A percentile compares a stretch with the other conserved stretches of the same genome.
phyloP scores from a whole-genome alignment of 2,888 invertebrate species.

The Clanis bilineata region DNA sequence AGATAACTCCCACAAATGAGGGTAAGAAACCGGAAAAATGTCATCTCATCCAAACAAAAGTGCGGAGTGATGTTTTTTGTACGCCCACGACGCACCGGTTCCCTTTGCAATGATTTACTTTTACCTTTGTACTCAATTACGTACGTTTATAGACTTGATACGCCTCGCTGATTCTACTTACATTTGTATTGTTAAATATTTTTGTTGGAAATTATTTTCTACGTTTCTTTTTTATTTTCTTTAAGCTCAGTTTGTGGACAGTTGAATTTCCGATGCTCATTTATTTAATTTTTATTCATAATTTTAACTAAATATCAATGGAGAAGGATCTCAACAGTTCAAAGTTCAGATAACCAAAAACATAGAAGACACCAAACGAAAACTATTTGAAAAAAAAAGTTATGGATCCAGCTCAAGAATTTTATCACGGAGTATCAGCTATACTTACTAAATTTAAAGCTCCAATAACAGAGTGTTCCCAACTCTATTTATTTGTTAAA shows the following conservation, averaged over 20 bases:
- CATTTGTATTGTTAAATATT: neutral
- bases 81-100: constrained; percentile 2
- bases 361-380: too few relatives aligned
- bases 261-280: neutral
- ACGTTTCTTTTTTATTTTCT: neutral
- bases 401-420: too few relatives aligned
- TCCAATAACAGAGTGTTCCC: too few relatives aligned
- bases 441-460: too few relatives aligned
- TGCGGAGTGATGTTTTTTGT: constrained; percentile 20
- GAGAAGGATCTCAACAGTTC: too few relatives aligned
- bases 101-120: constrained; percentile 15
- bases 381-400: too few relatives aligned
- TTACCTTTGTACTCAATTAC: constrained; percentile 17
- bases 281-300: too few relatives aligned
- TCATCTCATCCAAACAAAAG: constrained; percentile 19
- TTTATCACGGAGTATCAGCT: too few relatives aligned
- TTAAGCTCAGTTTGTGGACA: neutral
- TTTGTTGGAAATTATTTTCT: neutral
- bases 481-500: too few relatives aligned
- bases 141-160: constrained; percentile 3
- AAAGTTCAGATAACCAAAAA: too few relatives aligned
- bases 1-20: constrained; percentile 21
- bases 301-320: too few relatives aligned
- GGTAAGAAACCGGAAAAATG: constrained; percentile 20
- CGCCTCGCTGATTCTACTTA: neutral